phyloP scores from a whole-genome alignment of 2,797 vertebrate species.

The Peromyscus eremicus region DNA sequence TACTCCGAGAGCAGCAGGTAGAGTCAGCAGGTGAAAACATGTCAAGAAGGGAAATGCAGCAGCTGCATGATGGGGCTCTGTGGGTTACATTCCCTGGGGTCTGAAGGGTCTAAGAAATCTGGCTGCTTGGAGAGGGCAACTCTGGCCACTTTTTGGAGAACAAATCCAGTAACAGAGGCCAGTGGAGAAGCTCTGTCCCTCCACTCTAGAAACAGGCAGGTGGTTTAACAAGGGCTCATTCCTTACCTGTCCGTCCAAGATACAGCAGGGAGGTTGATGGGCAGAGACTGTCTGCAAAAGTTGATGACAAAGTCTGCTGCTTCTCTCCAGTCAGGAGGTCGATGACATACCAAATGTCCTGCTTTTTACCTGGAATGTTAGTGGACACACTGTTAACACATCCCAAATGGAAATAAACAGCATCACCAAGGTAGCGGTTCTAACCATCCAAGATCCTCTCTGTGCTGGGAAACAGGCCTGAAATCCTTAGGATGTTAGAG shows the following conservation, averaged over 20 bases:
- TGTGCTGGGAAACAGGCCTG: neutral
- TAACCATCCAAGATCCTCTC: neutral
- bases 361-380: conserved; percentile 95
- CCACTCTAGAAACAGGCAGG: neutral
- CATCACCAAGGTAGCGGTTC: neutral
- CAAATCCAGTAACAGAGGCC: neutral
- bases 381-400: conserved; percentile 39
- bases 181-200: neutral
- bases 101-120: neutral
- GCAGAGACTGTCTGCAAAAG: conserved; percentile 96
- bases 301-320: conserved; percentile 97
- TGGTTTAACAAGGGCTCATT: neutral
- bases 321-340: conserved; percentile 98
- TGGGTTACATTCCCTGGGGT: neutral
- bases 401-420: neutral
- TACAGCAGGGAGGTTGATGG: conserved; percentile 97
- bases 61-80: neutral
- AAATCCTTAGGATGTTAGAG: neutral
- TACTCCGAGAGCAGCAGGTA: neutral
- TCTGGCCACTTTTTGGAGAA: neutral
- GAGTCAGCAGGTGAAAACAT: neutral
- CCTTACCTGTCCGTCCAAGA: conserved; percentile 94
- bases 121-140: neutral
- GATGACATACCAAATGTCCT: conserved; percentile 98
- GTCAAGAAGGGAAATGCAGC: neutral